A percentile compares a stretch with the other conserved stretches of the same genome.
phyloP scores from a whole-genome alignment of 2,113 vertebrate genomes.

The Passer domesticus region DNA sequence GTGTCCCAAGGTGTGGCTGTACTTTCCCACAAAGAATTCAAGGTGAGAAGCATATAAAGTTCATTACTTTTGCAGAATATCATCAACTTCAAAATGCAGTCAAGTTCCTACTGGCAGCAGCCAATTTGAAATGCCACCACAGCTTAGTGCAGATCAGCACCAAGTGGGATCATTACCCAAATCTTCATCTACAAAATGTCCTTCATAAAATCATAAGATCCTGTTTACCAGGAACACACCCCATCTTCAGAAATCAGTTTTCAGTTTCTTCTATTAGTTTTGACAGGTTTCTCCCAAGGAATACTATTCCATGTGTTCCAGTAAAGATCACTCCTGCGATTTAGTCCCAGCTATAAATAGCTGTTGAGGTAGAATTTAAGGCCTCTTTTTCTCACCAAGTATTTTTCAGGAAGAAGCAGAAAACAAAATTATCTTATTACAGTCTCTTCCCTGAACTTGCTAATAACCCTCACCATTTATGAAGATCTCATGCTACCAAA shows the following conservation, averaged over 20 bases:
- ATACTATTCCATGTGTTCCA: not conserved
- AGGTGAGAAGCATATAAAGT: not conserved
- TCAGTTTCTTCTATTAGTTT: not conserved
- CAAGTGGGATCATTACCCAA: accelerated
- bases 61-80: not conserved
- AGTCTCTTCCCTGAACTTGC: not conserved
- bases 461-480: not conserved
- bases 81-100: not conserved
- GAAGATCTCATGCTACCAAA: not conserved
- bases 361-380: not conserved
- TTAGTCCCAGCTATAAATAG: not conserved
- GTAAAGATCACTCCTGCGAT: not conserved
- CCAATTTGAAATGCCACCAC: not conserved
- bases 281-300: not conserved
- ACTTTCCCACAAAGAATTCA: not conserved
- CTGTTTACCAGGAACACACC: not conserved
- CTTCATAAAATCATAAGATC: not conserved
- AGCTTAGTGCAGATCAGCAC: not conserved
- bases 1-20: not conserved
- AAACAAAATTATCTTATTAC: not conserved
- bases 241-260: not conserved
- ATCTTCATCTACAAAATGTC: not conserved
- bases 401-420: not conserved
- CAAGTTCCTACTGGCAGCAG: not conserved
- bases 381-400: not conserved